Conservation (phyloP, 2,113 vertebrate genomes). For the Limanda limanda region DNA sequence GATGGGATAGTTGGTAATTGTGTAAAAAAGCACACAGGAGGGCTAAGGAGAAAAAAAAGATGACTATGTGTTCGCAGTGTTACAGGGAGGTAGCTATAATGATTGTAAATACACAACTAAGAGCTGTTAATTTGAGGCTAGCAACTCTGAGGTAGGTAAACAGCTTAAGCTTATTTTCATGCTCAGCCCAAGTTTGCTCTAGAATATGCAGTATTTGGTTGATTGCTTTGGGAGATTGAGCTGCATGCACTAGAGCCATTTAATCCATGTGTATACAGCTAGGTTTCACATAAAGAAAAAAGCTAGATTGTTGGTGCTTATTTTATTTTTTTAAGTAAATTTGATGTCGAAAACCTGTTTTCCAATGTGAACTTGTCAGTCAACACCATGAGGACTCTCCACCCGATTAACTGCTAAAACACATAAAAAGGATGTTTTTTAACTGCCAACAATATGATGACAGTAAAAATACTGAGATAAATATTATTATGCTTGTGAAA, state of each 20-base stretch:
- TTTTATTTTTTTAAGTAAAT: slow-evolving; percentile 13
- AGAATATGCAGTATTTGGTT: slow-evolving; percentile 52
- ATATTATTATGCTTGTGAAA: slow-evolving; percentile 23
- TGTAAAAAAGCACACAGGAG: background rate
- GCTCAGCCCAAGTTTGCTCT: slow-evolving; percentile 2
- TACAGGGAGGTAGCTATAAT: slow-evolving; percentile 12
- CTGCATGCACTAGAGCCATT: slow-evolving; percentile 8
- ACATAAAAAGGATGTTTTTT: background rate
- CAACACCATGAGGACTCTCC: background rate
- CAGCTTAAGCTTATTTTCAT: slow-evolving; percentile 23
- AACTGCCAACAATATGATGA: background rate
- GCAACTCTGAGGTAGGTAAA: background rate
- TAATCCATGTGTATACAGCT: slow-evolving; percentile 27
- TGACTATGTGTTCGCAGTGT: slow-evolving; percentile 28
- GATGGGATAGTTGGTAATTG: slow-evolving; percentile 12
- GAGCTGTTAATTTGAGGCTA: slow-evolving; percentile 25
- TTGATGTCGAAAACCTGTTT: slow-evolving; percentile 8
- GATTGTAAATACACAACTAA: slow-evolving; percentile 36
- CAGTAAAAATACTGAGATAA: background rate
- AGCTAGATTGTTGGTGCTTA: too few relatives aligned
- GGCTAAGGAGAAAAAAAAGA: background rate
- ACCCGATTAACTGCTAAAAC: background rate
- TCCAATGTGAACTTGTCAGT: background rate
- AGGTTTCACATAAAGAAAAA: background rate
- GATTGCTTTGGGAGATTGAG: slow-evolving; percentile 46